These are phyloP conservation scores for Eucidaris tribuloides DNA, from an alignment of 35 echinoderm and acorn worm species.

Conservation along the genomic window DNA sequence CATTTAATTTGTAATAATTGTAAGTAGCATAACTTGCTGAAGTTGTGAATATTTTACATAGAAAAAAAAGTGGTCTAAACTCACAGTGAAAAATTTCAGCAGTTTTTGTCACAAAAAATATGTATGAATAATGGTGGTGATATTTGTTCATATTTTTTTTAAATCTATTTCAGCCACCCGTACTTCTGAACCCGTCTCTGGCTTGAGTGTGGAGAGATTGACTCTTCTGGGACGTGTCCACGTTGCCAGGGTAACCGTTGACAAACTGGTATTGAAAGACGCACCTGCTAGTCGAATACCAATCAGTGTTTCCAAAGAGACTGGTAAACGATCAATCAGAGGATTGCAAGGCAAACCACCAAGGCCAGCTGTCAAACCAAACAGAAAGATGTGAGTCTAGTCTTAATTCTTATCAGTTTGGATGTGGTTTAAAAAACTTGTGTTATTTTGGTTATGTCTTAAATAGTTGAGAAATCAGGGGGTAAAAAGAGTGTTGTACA, in stretches of 20 bases:
- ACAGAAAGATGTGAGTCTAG: slow-evolving; percentile 43
- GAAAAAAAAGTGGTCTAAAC: too few relatives aligned
- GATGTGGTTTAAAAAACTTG: too few relatives aligned
- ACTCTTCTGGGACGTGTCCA: slow-evolving; percentile 88
- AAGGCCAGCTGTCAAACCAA: slow-evolving; percentile 54
- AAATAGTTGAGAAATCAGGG: too few relatives aligned
- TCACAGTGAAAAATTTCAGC: too few relatives aligned
- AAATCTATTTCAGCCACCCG: background rate
- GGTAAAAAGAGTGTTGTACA: too few relatives aligned
- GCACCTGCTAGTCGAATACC: slow-evolving; percentile 9
- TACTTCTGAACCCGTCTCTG: slow-evolving; percentile 39
- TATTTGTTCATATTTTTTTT: background rate
- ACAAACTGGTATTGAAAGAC: slow-evolving; percentile 37
- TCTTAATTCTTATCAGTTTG: too few relatives aligned
- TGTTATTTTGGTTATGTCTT: too few relatives aligned
- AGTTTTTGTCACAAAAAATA: too few relatives aligned
- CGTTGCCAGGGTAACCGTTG: slow-evolving; percentile 75
- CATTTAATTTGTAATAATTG: too few relatives aligned
- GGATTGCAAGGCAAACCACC: slow-evolving; percentile 79
- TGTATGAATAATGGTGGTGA: too few relatives aligned
- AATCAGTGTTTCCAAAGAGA: background rate
- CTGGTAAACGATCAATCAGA: background rate
- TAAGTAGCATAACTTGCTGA: too few relatives aligned
- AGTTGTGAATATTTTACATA: too few relatives aligned
- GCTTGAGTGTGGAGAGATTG: slow-evolving; percentile 86